Conservation (phyloP, 2,888 invertebrate genomes). For the Anoplius nigerrimus region DNA sequence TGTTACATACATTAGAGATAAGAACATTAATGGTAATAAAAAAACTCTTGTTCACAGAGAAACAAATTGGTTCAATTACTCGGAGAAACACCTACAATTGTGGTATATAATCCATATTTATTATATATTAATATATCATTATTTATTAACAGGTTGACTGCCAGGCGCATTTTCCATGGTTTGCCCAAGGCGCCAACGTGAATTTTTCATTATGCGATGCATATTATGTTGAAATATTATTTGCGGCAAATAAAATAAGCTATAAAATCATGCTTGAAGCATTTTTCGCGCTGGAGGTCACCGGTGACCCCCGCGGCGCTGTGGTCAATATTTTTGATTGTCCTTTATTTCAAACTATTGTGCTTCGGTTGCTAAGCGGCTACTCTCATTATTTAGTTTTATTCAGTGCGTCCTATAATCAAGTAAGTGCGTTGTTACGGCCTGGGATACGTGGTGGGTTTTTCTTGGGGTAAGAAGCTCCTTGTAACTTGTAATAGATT, state of each 20-base stretch:
- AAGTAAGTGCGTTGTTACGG: constrained; percentile 22
- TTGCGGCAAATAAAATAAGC: constrained; percentile 21
- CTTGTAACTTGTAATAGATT: no score
- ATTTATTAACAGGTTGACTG: constrained; percentile 29
- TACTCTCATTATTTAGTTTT: constrained; percentile 24
- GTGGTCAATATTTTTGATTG: not conserved
- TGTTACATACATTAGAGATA: no score
- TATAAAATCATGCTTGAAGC: constrained; percentile 23
- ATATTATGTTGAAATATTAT: constrained; percentile 29
- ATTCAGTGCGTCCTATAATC: constrained; percentile 25
- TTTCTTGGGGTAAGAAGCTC: no score
- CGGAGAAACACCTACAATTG: no score
- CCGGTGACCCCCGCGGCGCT: constrained; percentile 5
- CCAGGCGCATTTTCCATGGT: constrained; percentile 17
- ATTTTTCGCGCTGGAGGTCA: constrained; percentile 17
- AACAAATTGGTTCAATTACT: no score
- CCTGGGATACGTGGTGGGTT: no score
- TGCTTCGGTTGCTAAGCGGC: constrained; percentile 18
- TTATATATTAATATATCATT: no score
- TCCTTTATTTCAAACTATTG: constrained; percentile 7
- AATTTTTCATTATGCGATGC: constrained; percentile 18
- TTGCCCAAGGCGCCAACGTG: constrained; percentile 18
- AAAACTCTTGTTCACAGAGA: no score
- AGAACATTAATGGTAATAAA: no score
- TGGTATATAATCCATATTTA: no score